Conservation (phyloP, 2,888 invertebrate species). For the Arrhopalites spinosus region DNA sequence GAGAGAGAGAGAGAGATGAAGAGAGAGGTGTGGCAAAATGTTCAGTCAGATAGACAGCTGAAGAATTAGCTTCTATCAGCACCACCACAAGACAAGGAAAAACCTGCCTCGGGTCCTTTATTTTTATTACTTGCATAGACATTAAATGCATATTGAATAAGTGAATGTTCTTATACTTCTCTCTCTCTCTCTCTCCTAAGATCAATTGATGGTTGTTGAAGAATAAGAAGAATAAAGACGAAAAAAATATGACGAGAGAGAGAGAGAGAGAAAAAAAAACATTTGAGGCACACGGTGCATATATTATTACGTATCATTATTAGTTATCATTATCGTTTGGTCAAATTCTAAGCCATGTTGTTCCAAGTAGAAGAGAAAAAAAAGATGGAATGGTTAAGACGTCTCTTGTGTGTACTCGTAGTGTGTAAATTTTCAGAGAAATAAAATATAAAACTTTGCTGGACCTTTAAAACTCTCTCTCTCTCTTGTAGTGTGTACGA, state of each 20-base stretch:
- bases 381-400: too few relatives aligned
- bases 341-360: constrained; percentile 19
- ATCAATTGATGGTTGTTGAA: not conserved
- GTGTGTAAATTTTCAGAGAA: too few relatives aligned
- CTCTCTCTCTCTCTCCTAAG: not conserved
- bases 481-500: too few relatives aligned
- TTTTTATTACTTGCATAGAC: constrained; percentile 16
- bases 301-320: constrained; percentile 30
- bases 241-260: not conserved
- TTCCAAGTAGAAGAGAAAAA: not conserved
- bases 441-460: too few relatives aligned
- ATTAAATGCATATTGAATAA: not conserved
- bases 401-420: too few relatives aligned
- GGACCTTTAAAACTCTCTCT: constrained; percentile 1
- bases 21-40: constrained; percentile 28
- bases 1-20: constrained; percentile 9
- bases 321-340: constrained; percentile 30
- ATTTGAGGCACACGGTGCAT: constrained; percentile 22
- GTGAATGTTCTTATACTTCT: too few relatives aligned
- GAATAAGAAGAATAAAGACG: not conserved
- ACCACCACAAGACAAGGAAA: constrained; percentile 15
- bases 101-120: constrained; percentile 23
- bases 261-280: not conserved
- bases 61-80: constrained; percentile 32
- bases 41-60: constrained; percentile 26